These are phyloP conservation scores for Apamea sordens DNA, from an alignment of 2,888 invertebrate genomes.

Conservation along the genomic window DNA sequence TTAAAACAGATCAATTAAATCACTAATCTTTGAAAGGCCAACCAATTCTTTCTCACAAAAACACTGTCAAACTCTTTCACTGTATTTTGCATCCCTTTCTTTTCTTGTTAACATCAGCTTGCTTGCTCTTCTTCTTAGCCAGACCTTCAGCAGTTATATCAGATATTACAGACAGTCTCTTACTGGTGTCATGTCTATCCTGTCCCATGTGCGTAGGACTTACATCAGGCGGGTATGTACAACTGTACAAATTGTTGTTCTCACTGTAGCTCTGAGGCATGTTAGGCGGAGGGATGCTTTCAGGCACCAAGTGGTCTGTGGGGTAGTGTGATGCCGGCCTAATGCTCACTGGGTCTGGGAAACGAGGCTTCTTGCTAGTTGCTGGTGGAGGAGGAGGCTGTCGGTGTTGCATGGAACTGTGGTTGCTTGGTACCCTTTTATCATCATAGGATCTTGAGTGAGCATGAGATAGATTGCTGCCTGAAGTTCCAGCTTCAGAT, in stretches of 20 bases:
- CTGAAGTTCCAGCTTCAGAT: constrained; percentile 76
- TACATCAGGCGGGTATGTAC: constrained; percentile 80
- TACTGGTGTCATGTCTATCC: constrained; percentile 78
- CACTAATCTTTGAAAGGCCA: constrained; percentile 52
- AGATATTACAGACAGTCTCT: constrained; percentile 86
- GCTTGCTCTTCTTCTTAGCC: constrained; percentile 85
- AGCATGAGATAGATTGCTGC: constrained; percentile 75
- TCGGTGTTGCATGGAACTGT: constrained; percentile 78
- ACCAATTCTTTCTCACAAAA: constrained; percentile 15
- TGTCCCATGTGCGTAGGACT: constrained; percentile 62
- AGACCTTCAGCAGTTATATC: constrained; percentile 87
- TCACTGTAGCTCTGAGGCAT: constrained; percentile 86
- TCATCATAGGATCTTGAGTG: constrained; percentile 81
- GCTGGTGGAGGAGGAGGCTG: constrained; percentile 86
- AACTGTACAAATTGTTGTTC: constrained; percentile 85
- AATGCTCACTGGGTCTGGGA: constrained; percentile 87
- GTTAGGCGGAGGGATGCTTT: constrained; percentile 68
- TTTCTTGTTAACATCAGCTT: constrained; percentile 84
- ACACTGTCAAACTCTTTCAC: constrained; percentile 66
- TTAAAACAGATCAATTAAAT: constrained; percentile 38
- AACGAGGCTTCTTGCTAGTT: constrained; percentile 85
- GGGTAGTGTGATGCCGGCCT: constrained; percentile 87
- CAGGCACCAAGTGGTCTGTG: constrained; percentile 75
- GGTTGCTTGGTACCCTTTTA: constrained; percentile 68
- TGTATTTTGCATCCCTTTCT: constrained; percentile 88